Evolutionary conservation across 2,888 invertebrate species (phyloP).

Genomic region (Synanthedon andrenaeformis): DNA sequence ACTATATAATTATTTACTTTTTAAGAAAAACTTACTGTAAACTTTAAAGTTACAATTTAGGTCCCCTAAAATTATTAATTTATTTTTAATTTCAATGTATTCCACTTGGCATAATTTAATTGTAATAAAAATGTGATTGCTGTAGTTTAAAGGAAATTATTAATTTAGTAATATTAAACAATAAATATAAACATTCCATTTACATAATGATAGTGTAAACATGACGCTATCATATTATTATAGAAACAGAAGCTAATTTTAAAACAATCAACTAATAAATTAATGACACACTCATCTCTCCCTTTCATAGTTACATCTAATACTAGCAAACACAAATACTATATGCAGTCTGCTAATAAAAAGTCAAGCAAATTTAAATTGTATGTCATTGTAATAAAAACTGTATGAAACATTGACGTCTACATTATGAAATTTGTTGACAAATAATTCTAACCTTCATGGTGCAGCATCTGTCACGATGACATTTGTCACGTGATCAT

Average conservation of each 20-base stretch:
- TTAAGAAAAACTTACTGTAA: too few relatives aligned
- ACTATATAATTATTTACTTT: too few relatives aligned
- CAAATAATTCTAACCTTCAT: slow-evolving; percentile 6
- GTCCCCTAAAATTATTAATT: too few relatives aligned
- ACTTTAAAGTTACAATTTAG: too few relatives aligned
- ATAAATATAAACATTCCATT: not conserved
- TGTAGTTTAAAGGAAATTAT: too few relatives aligned
- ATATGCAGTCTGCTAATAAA: not conserved
- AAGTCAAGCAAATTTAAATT: not conserved
- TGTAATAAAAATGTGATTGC: too few relatives aligned
- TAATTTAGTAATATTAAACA: too few relatives aligned
- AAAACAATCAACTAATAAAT: slow-evolving; percentile 36
- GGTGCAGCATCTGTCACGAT: slow-evolving; percentile 48
- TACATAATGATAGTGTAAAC: slow-evolving; percentile 8
- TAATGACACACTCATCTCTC: slow-evolving; percentile 29
- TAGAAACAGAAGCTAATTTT: slow-evolving; percentile 18
- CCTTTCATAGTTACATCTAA: slow-evolving; percentile 7
- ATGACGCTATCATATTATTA: slow-evolving; percentile 8
- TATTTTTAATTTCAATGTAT: too few relatives aligned
- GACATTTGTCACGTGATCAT: slow-evolving; percentile 66
- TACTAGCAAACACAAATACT: not conserved
- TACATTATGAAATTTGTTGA: not conserved
- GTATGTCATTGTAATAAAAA: too few relatives aligned
- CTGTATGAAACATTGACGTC: too few relatives aligned
- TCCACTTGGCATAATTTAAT: too few relatives aligned